Evolutionary conservation across 2,797 vertebrate species (phyloP), one percentile per base, ranked within the genome.

Genomic region (Phoeniculus purpureus): DNA sequence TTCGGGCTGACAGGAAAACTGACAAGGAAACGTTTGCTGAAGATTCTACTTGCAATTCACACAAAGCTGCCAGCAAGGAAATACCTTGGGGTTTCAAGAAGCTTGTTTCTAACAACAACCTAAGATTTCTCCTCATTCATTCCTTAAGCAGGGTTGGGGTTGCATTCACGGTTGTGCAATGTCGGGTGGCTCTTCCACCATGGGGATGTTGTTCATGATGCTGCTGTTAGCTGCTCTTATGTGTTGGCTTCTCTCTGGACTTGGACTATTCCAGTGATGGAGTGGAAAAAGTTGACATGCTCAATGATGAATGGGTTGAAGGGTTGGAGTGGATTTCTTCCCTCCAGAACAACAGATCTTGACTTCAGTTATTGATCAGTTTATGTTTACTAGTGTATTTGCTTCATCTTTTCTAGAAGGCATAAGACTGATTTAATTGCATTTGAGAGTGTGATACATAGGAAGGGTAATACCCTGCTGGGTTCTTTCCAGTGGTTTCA

Each of bases 171-270:
- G 48, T 23, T 1, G 0, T 7, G n/a, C 15, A 51, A 31, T 45
- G 1, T 20, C 0, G 3, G 20, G 20, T 0, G 0, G 21, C n/a
- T 76, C 12, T 62, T 40, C 27, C n/a, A 19, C 56, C 25, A 18
- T 1, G 2, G 52, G 3, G 13, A 19, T 16, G 12, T 7, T 60
- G 23, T 27, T 71, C 56, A 20, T 1, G 2, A 3, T 62, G 45
- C 48, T 59, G 32, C 27, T 67, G 14, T 16, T 60, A 4, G 40
- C 15, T 0, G 0, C 29, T 50, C 27, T 22, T 11, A 13, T 2
- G 11, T 27, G 15, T 51, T 83, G 55, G 12, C 32, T 16, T 86
- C 15, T 61, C n/a, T 27, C 20, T 72, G 32, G 34, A 29, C 34
- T 12, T 31, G 25, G 17, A 6, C 48, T 72, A 6, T 61, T 51